A percentile compares a stretch with the other conserved stretches of the same genome.
Evolutionary conservation across 2,113 vertebrate species (phyloP).

Genomic region (Panthera uncia): DNA sequence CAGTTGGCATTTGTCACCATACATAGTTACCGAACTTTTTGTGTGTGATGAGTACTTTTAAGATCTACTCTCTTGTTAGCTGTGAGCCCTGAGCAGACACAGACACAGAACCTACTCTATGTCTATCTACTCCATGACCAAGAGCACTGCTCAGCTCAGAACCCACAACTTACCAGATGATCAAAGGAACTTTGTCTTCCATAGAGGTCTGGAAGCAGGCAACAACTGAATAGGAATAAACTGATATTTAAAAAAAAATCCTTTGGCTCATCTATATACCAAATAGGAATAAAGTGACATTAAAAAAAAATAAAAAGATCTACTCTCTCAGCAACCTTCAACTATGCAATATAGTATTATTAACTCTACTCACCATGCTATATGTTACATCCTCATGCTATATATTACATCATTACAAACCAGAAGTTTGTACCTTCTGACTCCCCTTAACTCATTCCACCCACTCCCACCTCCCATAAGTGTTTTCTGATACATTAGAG

Average conservation of each 20-base stretch:
- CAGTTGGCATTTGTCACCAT: neutral
- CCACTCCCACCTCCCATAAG: neutral
- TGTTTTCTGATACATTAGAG: neutral
- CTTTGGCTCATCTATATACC: neutral
- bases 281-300: neutral
- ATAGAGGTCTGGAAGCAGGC: neutral
- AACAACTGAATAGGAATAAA: neutral
- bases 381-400: neutral
- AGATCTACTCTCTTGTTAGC: neutral
- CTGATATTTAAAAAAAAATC: neutral
- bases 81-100: neutral
- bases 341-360: neutral
- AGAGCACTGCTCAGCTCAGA: neutral
- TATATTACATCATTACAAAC: neutral
- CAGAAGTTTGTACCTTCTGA: neutral
- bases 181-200: neutral
- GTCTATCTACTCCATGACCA: neutral
- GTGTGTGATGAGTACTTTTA: neutral
- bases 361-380: neutral
- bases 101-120: neutral
- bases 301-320: neutral
- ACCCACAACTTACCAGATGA: neutral
- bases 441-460: neutral
- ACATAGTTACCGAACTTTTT: neutral
- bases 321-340: neutral